Conservation (phyloP, 2,113 vertebrate genomes). For the Edolisoma coerulescens region DNA sequence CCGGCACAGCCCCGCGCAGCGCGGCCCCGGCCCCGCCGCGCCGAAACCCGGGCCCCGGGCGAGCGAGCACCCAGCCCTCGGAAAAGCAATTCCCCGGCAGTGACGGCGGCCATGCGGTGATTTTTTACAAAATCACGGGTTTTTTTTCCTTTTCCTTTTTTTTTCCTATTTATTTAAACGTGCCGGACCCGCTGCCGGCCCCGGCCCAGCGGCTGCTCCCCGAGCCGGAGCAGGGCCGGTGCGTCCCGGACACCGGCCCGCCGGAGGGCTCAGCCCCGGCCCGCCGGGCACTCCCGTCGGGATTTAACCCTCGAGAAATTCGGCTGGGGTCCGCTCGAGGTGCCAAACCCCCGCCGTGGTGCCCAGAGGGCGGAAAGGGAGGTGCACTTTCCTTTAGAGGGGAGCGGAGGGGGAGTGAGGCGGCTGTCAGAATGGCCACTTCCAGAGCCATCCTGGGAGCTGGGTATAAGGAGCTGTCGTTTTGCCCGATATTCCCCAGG, state of each 20-base stretch:
- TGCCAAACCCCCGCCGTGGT: background rate
- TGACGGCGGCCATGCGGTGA: fast-evolving
- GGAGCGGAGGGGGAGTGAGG: background rate
- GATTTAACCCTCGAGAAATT: background rate
- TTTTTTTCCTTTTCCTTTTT: too few species aligned
- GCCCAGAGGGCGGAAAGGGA: background rate
- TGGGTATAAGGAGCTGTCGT: background rate
- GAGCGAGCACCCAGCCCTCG: background rate
- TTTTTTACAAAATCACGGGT: background rate
- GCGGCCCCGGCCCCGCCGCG: background rate
- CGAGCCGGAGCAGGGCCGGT: background rate
- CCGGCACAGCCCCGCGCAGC: background rate
- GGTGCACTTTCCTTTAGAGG: background rate
- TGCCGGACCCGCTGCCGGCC: background rate
- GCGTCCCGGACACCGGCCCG: background rate
- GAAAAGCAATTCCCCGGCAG: background rate
- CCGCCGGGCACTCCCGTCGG: background rate
- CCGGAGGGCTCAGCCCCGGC: too few species aligned
- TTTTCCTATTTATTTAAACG: background rate
- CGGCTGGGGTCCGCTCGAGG: background rate
- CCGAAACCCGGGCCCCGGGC: background rate
- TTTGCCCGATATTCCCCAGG: background rate
- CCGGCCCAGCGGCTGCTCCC: background rate
- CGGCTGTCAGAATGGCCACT: background rate
- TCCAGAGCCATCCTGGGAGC: background rate